Evolutionary conservation across 2,888 invertebrate species (phyloP), one percentile per base, ranked within the genome.

Genomic region (Tenthredo distinguenda): DNA sequence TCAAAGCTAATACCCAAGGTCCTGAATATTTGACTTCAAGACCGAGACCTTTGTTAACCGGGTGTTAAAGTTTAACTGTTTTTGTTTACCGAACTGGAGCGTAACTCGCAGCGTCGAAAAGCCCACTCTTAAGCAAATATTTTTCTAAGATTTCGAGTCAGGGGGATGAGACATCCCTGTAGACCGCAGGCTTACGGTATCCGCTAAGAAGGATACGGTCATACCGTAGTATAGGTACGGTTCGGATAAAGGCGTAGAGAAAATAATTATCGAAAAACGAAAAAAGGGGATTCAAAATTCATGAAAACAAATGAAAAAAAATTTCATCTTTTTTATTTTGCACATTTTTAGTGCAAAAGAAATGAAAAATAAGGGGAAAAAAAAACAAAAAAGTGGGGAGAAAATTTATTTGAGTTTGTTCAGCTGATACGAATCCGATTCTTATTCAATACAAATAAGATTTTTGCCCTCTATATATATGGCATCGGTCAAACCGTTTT

Each of bases 361-460:
- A 68, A 15, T 1, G 34, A 34, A 34, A 68, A 1, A 12, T 12
- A 31, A 31, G 26, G 26, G 26, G 3, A 68, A 68, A 68, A 68
- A 34, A 15, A 26, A 12, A 0, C 9, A 15, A 26, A 21, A 0
- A 3, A n/a, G 26, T 1, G 12, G n/a, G 26, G 26, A 47, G 15
- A 26, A 31, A 50, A 18, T 77, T 31, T 31, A n/a, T 77, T 77
- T 34, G 34, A 77, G 50, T 77, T 47, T 77, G 77, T 34, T 50
- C 50, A 55, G 50, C 77, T 77, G 50, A 77, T 77, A 31, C 77
- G 77, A 77, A 77, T 77, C 31, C 77, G 77, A 77, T 77, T 77
- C 55, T 55, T 74, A 74, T 74, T 74, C 74, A 74, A 74, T 74
- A 74, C 74, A 47, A 74, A 74, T 43, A 74, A 74, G 31, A 47